Evolutionary conservation across 2,113 vertebrate genomes (phyloP).

Genomic region (Neolamprologus falcicula): DNA sequence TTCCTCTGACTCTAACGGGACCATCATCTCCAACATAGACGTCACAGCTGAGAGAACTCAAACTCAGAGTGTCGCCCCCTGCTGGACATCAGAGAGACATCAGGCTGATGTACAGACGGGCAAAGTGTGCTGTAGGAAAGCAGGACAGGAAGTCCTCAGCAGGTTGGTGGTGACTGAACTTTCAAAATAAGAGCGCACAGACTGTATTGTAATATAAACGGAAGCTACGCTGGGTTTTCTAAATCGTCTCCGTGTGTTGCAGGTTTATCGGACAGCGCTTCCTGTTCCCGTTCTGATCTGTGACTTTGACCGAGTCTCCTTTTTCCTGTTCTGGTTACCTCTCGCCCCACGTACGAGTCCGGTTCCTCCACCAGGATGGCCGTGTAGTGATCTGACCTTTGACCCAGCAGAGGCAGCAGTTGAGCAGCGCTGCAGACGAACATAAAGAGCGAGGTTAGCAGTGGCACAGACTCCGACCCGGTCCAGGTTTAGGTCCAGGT

Average conservation of each 20-base stretch:
- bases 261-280: background rate
- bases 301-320: background rate
- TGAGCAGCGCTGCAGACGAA: slow-evolving; percentile 18
- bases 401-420: slow-evolving; percentile 51
- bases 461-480: background rate
- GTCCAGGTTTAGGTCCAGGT: background rate
- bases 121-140: background rate
- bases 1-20: background rate
- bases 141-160: background rate
- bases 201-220: background rate
- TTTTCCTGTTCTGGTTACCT: slow-evolving; percentile 4
- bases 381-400: slow-evolving; percentile 38
- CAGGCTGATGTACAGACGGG: background rate
- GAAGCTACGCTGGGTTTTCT: background rate
- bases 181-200: background rate
- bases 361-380: slow-evolving; percentile 52
- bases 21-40: background rate
- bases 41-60: background rate
- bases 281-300: background rate
- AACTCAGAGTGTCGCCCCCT: background rate
- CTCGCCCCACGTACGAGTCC: slow-evolving; percentile 42
- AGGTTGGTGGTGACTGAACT: background rate
- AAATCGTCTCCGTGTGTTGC: background rate
- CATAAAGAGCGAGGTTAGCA: background rate
- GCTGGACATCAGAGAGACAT: background rate